These are phyloP conservation scores for Strigamia transsilvanica DNA, from an alignment of 2,888 invertebrate species.

Conservation along the genomic window DNA sequence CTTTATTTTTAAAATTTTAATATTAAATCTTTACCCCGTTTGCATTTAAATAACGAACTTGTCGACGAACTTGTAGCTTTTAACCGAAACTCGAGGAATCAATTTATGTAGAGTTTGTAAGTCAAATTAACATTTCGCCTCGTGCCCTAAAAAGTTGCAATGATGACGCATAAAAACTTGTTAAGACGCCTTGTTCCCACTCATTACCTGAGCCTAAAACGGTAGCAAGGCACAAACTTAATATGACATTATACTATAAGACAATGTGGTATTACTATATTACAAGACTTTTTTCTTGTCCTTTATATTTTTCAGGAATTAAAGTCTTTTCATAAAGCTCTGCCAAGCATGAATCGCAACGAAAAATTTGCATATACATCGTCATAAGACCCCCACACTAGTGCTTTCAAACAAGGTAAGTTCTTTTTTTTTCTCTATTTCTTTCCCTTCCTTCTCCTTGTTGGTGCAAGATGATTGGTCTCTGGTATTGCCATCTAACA, in stretches of 20 bases:
- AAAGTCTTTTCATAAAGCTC: constrained; percentile 30
- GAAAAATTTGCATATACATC: constrained; percentile 26
- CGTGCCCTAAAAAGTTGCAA: background rate
- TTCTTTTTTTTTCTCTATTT: constrained; percentile 14
- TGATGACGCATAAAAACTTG: constrained; percentile 26
- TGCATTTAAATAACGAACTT: no score
- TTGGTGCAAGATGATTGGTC: constrained; percentile 30
- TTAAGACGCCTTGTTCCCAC: constrained; percentile 13
- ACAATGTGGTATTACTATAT: constrained; percentile 27
- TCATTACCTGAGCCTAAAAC: constrained; percentile 16
- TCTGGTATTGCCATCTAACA: constrained; percentile 26
- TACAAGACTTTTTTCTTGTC: constrained; percentile 21
- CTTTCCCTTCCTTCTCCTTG: constrained; percentile 26
- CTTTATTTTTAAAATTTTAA: no score
- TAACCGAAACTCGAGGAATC: background rate
- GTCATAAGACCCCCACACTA: constrained; percentile 26
- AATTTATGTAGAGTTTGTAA: background rate
- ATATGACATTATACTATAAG: background rate
- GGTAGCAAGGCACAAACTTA: constrained; percentile 6
- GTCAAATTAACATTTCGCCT: constrained; percentile 1
- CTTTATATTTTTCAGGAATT: constrained; percentile 30
- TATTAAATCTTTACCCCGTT: no score
- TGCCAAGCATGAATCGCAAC: constrained; percentile 30
- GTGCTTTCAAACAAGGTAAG: constrained; percentile 30
- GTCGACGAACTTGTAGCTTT: background rate